Evolutionary conservation across 2,888 invertebrate genomes (phyloP).

Genomic region (Diarsia dahlii): DNA sequence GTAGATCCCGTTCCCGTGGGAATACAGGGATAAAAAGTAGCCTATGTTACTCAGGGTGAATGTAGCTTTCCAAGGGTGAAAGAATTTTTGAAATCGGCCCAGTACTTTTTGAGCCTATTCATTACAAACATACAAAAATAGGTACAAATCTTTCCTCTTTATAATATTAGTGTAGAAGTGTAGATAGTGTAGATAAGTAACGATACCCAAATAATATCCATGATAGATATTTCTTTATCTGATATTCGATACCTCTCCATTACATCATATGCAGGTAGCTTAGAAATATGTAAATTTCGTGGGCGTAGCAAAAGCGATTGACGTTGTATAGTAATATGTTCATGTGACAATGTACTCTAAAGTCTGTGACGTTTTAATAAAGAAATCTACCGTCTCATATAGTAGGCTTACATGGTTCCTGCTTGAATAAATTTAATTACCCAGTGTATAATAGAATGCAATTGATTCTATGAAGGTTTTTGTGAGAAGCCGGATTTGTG

Average conservation of each 20-base stretch:
- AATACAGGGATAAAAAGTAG: no score
- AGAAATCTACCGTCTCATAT: constrained; percentile 67
- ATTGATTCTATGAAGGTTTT: constrained; percentile 53
- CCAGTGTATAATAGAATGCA: constrained; percentile 28
- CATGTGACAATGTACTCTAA: constrained; percentile 52
- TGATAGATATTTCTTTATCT: constrained; percentile 5
- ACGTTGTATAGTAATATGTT: constrained; percentile 32
- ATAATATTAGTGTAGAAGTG: no score
- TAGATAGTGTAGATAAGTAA: no score
- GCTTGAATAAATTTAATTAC: constrained; percentile 67
- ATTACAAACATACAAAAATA: no score
- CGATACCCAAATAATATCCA: constrained; percentile 22
- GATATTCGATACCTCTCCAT: constrained; percentile 28
- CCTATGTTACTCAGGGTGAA: no score
- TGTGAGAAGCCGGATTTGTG: constrained; percentile 49
- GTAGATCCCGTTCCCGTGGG: no score
- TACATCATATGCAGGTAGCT: constrained; percentile 45
- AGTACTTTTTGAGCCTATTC: no score
- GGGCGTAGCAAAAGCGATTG: constrained; percentile 52
- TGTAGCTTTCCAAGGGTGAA: no score
- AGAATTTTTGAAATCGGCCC: no score
- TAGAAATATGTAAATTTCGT: constrained; percentile 47
- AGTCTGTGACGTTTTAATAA: constrained; percentile 64
- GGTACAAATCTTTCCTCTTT: no score
- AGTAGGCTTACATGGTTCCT: constrained; percentile 68